Conservation (phyloP, 1,140 invertebrate species). For the Ceratosolen fusciceps region DNA sequence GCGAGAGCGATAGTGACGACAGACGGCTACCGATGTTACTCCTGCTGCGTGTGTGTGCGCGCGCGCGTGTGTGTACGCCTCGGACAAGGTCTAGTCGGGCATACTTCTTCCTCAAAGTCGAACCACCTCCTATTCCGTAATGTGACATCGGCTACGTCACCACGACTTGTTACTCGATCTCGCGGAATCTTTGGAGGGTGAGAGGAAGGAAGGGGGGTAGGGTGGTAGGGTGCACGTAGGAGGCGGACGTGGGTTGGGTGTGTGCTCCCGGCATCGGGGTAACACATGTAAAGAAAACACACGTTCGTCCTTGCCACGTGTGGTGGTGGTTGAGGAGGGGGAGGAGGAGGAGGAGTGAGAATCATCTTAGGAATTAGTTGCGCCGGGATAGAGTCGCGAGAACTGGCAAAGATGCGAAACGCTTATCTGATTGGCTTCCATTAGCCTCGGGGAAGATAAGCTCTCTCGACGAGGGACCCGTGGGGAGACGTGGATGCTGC, state of each 20-base stretch:
- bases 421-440: constrained; percentile 16
- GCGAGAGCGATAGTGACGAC: too few species aligned
- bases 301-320: not conserved
- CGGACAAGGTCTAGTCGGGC: constrained; percentile 61
- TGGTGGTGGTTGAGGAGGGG: too few species aligned
- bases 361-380: constrained; percentile 6
- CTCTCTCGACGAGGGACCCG: not conserved
- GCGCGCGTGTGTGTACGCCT: not conserved
- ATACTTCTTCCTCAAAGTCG: constrained; percentile 55
- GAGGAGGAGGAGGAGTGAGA: too few species aligned
- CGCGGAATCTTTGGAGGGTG: too few species aligned
- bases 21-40: too few species aligned
- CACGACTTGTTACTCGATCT: constrained; percentile 10
- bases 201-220: too few species aligned
- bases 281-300: not conserved
- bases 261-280: not conserved
- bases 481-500: not conserved
- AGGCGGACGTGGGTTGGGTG: not conserved
- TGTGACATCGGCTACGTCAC: constrained; percentile 18
- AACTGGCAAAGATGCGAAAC: constrained; percentile 8
- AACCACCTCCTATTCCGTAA: constrained; percentile 50
- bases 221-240: too few species aligned
- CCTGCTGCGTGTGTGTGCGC: not conserved
- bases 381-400: not conserved
- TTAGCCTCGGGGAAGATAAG: not conserved